These are phyloP conservation scores for Tragelaphus oryx DNA, from an alignment of 2,797 vertebrate genomes.

Conservation along the genomic window DNA sequence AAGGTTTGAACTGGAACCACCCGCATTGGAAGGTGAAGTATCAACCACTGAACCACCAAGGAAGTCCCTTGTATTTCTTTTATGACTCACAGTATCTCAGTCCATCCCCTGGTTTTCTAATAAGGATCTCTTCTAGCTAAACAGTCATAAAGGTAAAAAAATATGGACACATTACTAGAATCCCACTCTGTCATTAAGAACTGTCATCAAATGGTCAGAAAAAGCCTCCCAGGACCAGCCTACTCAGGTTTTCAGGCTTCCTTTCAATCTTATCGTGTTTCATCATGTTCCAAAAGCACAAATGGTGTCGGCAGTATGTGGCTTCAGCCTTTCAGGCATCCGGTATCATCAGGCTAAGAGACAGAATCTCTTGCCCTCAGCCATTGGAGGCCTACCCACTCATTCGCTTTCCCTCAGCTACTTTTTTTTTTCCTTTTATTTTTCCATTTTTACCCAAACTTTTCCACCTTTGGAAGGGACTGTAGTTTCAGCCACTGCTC, in stretches of 20 bases:
- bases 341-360: not conserved
- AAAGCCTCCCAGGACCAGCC: not conserved
- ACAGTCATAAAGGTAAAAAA: not conserved
- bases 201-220: not conserved
- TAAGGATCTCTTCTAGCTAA: not conserved
- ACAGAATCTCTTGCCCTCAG: not conserved
- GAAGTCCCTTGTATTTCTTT: not conserved
- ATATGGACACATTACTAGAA: not conserved
- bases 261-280: not conserved
- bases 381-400: not conserved
- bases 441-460: not conserved
- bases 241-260: not conserved
- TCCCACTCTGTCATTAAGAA: not conserved
- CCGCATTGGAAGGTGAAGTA: rapidly evolving
- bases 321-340: not conserved
- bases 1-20: not conserved
- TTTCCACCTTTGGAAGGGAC: not conserved
- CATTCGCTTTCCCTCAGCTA: not conserved
- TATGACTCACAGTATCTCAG: not conserved
- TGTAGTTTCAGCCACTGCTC: not conserved
- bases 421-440: not conserved
- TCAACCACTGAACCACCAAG: not conserved
- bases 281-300: not conserved
- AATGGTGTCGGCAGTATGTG: not conserved
- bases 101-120: not conserved